A percentile compares a stretch with the other conserved stretches of the same genome.
phyloP scores from a whole-genome alignment of 2,888 invertebrate genomes.

The Neoscelio sp. region DNA sequence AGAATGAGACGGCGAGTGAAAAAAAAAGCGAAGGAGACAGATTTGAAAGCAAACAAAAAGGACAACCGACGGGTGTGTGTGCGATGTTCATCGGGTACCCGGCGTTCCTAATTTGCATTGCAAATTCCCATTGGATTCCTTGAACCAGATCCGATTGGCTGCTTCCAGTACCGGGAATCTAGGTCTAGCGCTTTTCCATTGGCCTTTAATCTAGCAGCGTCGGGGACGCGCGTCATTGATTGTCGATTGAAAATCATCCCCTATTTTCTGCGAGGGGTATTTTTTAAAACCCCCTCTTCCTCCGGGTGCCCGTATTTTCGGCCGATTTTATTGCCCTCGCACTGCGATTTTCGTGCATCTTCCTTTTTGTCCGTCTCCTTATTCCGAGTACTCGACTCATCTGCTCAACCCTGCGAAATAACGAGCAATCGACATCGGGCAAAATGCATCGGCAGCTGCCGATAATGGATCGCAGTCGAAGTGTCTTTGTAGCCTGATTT shows the following conservation, averaged over 20 bases:
- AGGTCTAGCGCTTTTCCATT: constrained; percentile 81
- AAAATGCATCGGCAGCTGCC: constrained; percentile 74
- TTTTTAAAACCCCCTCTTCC: constrained; percentile 30
- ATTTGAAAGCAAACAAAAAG: constrained; percentile 72
- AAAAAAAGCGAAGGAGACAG: constrained; percentile 63
- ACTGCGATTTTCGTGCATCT: constrained; percentile 54
- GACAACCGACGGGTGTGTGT: constrained; percentile 77
- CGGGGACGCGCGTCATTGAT: constrained; percentile 80
- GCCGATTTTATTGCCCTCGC: constrained; percentile 36
- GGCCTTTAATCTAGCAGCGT: constrained; percentile 78
- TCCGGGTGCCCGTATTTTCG: constrained; percentile 30
- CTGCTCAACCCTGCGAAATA: constrained; percentile 66
- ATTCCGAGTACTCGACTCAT: constrained; percentile 68
- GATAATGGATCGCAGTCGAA: constrained; percentile 74
- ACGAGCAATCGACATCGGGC: constrained; percentile 67
- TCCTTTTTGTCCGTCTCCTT: constrained; percentile 65
- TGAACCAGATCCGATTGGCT: constrained; percentile 83
- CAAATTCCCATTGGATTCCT: constrained; percentile 82
- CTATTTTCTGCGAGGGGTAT: constrained; percentile 26
- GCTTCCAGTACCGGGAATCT: constrained; percentile 81
- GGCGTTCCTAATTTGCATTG: constrained; percentile 80
- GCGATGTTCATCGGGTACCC: constrained; percentile 72
- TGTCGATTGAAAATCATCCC: constrained; percentile 80
- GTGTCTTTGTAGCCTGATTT: constrained; percentile 79
- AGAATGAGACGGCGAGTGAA: constrained; percentile 67